Evolutionary conservation across 2,113 vertebrate species (phyloP), one percentile per base, ranked within the genome.

Genomic region (Odocoileus hemionus): DNA sequence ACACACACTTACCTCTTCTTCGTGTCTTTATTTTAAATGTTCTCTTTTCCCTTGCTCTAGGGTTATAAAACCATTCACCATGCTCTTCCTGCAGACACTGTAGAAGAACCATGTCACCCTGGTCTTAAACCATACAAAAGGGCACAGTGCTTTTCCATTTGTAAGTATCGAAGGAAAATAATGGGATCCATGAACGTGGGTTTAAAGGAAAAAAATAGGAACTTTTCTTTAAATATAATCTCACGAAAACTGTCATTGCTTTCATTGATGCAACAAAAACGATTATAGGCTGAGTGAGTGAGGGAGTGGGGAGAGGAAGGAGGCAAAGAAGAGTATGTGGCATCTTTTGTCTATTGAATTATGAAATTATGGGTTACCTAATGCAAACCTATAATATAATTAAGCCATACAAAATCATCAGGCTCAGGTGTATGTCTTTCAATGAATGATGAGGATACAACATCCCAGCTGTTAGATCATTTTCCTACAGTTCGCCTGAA

Each of bases 51-150:
- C 28, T 11, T 58, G 1, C 74, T 96, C 25, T 89, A 98, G 96
- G 86, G 58, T 47, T 74, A 89, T 54, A n/a, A 83, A 93, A 79
- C 13, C 70, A 52, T 33, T 55, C 19, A 74, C n/a, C 60, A 89
- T 64, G 55, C 2, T 85, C 7, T 55, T 84, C 36, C 87, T 54
- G 10, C 55, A 82, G 39, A 36, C 33, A 82, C 12, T 6, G 23
- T 70, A 86, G 50, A 57, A 92, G 28, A 95, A 89, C 45, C 16
- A 76, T 58, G 45, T 28, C 45, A 86, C 79, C 60, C 28, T 83
- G 92, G 39, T 87, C 78, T 82, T 95, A 97, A 86, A 89, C 94
- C 80, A 96, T 45, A 79, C 84, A 45, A 87, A 91, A 97, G 50
- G 54, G 28, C 30, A 61, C 85, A n/a, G 57, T 36, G 52, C 43